Evolutionary conservation across 2,113 vertebrate species (phyloP).

Genomic region (Merops nubicus): DNA sequence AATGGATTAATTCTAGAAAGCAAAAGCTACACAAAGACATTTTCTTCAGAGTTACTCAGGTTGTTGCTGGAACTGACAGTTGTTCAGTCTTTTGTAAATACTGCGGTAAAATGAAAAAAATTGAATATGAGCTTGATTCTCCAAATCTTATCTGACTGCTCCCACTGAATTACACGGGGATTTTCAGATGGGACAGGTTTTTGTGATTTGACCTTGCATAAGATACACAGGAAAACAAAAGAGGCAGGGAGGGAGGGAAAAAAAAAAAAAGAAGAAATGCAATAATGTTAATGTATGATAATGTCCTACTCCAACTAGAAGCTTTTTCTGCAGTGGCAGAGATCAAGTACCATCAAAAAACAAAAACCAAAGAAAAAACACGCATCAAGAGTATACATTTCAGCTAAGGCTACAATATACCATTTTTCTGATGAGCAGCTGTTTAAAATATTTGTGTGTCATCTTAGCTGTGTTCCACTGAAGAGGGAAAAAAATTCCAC

Average conservation of each 20-base stretch:
- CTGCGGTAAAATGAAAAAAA: constrained; percentile 15
- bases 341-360: not conserved
- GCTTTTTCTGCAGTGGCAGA: not conserved
- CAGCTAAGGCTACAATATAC: not conserved
- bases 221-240: not conserved
- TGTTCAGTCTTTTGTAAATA: constrained; percentile 41
- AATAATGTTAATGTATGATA: not conserved
- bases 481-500: not conserved
- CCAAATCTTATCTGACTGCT: not conserved
- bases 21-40: not conserved
- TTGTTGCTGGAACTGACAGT: constrained; percentile 46
- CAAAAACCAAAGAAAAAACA: not conserved
- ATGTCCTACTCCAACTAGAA: not conserved
- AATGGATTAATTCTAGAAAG: constrained; percentile 56
- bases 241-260: no score
- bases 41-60: constrained; percentile 6
- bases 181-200: not conserved
- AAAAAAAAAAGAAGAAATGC: not conserved
- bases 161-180: not conserved
- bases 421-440: not conserved
- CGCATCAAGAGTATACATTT: not conserved
- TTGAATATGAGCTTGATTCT: not conserved
- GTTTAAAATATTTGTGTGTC: constrained; percentile 27
- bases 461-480: not conserved
- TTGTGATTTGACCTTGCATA: not conserved